Evolutionary conservation across 2,888 invertebrate genomes (phyloP), one percentile per base, ranked within the genome.

Genomic region (Ornithoptera priamus): DNA sequence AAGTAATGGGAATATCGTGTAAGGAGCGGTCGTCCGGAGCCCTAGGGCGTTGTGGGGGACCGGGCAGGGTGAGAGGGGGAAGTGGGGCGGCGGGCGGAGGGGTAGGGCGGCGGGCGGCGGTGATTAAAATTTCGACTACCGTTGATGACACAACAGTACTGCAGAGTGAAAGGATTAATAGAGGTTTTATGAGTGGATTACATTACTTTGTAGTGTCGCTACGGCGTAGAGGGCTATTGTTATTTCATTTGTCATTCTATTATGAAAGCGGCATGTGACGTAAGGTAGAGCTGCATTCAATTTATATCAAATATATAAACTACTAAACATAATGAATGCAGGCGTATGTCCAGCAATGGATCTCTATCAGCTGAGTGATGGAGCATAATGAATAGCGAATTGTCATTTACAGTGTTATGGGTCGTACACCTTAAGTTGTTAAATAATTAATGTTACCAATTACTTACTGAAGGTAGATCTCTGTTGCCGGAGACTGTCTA

Each of bases 1-100:
- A 92, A 93, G 92, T 93, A 93, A 93, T 93, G 93, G 90, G 92
- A 93, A 93, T 93, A 90, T 91, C 92, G 92, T 93, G 93, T 93
- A 93, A 93, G 93, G 90, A 91, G 89, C 87, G 89, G 82, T 85
- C 86, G 88, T 85, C 87, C 87, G 85, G 81, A 81, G 85, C 88
- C 88, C 85, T 82, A 79, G 82, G 89, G 86, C 85, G 83, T 78
- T 77, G 74, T 75, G 76, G 81, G 81, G 79, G 75, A 15, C 10
- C 75, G 71, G 72, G 72, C 56, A 72, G 66, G 64, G 70, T 65
- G 75, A 75, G 75, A 69, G 75, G 71, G 75, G 71, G 22, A 22
- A 0, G 66, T 18, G 2, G 7, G 74, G 86, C 4, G 68, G 0
- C 22, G 75, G 72, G 75, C 70, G 68, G 80, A 74, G 86, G 7